Base-by-base conservation (phyloP, 1,140 invertebrate genomes). In the Popillia japonica region DNA sequence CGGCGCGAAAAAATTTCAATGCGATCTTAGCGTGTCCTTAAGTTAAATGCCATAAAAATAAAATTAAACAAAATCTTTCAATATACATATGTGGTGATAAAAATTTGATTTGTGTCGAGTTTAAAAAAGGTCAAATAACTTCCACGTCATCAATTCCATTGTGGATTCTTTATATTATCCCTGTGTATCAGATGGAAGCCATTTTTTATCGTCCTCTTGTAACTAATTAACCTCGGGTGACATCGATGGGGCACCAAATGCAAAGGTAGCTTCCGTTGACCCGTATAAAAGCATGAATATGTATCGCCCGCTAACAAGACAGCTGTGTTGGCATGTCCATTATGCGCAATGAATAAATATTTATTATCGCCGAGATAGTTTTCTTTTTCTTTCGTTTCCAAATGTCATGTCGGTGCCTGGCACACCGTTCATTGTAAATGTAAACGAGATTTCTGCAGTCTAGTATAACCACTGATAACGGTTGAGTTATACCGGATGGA, bases 221-320 rank as follows among this genome's bases (percentile, higher is more conserved):
- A 68, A 68, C 61, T 68, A 68, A 68, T 44, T 74, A 41, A 44
- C 72, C 72, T 74, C 41, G 0, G 41, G 34, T 74, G 72, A 74
- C 72, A 20, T 74, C 72, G 11, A 74, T 74, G 41, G 72, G 72
- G 72, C 41, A 74, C 34, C 72, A 20, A 74, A 74, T 74, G 72
- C 72, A 44, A 74, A 74, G 72, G 72, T 74, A 74, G 72, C 72
- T 74, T 74, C 72, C 72, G 72, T 74, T 74, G 72, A 74, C 72
- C 72, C 72, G 72, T 74, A 74, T 74, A 44, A 68, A 20, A 41
- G n/a, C 8, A 74, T 74, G 72, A 74, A 74, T 74, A 74, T 74
- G 72, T 74, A 74, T 74, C 41, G 72, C 34, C 41, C 17, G 27
- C 17, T 74, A 74, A 74, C 72, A 40, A 40, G 41, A 74, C 72